phyloP scores from a whole-genome alignment of 2,113 vertebrate genomes.

The Heloderma charlesbogerti region DNA sequence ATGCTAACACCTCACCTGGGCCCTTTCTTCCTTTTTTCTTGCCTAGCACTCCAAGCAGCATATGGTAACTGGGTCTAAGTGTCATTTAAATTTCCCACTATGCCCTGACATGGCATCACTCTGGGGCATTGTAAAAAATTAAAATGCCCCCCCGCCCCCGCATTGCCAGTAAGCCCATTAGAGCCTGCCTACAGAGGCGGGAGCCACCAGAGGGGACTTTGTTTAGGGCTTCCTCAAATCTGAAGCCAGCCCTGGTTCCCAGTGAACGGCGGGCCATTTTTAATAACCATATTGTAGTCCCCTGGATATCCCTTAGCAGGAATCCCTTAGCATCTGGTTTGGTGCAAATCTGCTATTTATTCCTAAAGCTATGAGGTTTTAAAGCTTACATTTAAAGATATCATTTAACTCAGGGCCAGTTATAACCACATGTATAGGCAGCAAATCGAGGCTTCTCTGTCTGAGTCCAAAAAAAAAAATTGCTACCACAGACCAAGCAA shows the following conservation, averaged over 20 bases:
- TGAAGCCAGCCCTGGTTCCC: neutral
- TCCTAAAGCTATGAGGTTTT: neutral
- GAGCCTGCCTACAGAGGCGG: neutral
- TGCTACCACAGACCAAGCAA: neutral
- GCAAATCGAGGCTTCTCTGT: neutral
- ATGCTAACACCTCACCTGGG: too few species aligned
- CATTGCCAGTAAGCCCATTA: too few species aligned
- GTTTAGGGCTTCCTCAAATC: neutral
- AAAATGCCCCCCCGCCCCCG: too few species aligned
- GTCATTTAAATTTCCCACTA: too few species aligned
- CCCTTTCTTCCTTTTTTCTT: too few species aligned
- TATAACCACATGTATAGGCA: neutral
- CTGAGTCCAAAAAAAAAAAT: neutral
- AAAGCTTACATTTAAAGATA: neutral
- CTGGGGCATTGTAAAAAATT: too few species aligned
- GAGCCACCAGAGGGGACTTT: neutral
- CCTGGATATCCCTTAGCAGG: neutral
- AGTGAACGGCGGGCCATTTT: neutral
- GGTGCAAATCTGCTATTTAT: neutral
- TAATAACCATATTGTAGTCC: too few species aligned
- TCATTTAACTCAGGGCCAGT: neutral
- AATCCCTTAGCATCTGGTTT: neutral
- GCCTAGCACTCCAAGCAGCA: too few species aligned
- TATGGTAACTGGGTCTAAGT: too few species aligned
- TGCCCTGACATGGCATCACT: too few species aligned